Base-by-base conservation (phyloP, 2,888 invertebrate genomes). In the Panzeria rudis region DNA sequence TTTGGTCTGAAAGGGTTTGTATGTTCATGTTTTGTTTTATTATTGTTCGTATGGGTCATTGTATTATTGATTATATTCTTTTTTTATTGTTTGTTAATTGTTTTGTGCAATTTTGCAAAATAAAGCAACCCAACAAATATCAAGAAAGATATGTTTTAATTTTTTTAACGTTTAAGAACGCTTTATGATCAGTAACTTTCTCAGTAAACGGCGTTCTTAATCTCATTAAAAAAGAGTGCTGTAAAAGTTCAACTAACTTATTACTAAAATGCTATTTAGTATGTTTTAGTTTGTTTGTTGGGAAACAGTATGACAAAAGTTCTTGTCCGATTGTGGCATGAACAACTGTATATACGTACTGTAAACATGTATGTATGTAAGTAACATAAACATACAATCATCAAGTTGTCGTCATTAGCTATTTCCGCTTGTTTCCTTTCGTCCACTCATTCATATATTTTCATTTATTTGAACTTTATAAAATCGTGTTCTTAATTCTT, bases 61-160 rank as follows among this genome's bases (percentile, higher is more conserved):
- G 90, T 88, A 89, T 89, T 89, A 90, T 90, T 90, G 89, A 90
- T 89, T 87, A 17, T 32, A 62, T 83, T 73, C n/a, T 11, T 81
- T 71, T 44, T 41, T 72, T 64, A 32, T 69, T 59, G 41, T 50
- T 73, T 76, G 76, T 52, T 77, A 71, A 64, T 76, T 71, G 47
- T 66, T 44, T 52, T 38, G 62, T 38, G 17, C 25, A 62, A 50
- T 25, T 11, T 38, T 17, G 9, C 44, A 29, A 44, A 35, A 50
- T 15, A 35, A 52, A 6, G n/a, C 5, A 23, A 32, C 44, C 68
- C 50, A 59, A 32, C 29, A 59, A 59, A 72, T 17, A 59, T 7
- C 13, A 25, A 23, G 2, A 9, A 17, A 13, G 8, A 25, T 2
- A 23, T 2, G 47, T 8, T 11, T 50, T 50, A 52, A 47, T 0